A percentile compares a stretch with the other conserved stretches of the same genome.
phyloP scores from a whole-genome alignment of 2,888 invertebrate genomes.

The Selenia dentaria region DNA sequence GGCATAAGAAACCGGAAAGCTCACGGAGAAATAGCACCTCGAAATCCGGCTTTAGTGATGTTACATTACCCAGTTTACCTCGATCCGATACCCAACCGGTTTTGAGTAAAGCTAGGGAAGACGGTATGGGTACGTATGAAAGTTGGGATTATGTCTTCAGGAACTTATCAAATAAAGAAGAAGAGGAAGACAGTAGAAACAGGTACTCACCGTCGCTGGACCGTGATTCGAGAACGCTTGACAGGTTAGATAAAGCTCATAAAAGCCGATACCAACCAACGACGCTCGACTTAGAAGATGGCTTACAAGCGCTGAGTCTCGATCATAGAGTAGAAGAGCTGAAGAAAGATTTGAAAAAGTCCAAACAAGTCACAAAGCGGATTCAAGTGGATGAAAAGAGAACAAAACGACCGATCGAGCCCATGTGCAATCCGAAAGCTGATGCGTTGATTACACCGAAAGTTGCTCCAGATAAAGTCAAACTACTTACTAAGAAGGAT shows the following conservation, averaged over 20 bases:
- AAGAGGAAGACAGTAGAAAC: slow-evolving; percentile 87
- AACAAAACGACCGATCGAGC: slow-evolving; percentile 64
- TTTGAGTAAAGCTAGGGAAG: slow-evolving; percentile 84
- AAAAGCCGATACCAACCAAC: slow-evolving; percentile 78
- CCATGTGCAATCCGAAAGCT: slow-evolving; percentile 61
- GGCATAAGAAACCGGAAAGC: slow-evolving; percentile 54
- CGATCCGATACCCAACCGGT: slow-evolving; percentile 77
- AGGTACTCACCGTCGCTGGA: slow-evolving; percentile 84
- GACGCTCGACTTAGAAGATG: slow-evolving; percentile 83
- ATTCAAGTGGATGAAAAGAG: slow-evolving; percentile 58
- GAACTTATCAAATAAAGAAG: slow-evolving; percentile 90
- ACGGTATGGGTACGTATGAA: slow-evolving; percentile 88
- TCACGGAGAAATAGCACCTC: slow-evolving; percentile 68
- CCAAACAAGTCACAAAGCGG: slow-evolving; percentile 61
- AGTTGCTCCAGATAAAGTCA: slow-evolving; percentile 72
- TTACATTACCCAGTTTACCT: slow-evolving; percentile 70
- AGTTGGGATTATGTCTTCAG: slow-evolving; percentile 93
- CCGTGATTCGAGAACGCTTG: slow-evolving; percentile 73
- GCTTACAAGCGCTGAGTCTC: slow-evolving; percentile 78
- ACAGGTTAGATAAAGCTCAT: slow-evolving; percentile 72
- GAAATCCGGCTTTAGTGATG: slow-evolving; percentile 71
- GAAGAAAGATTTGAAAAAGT: slow-evolving; percentile 67
- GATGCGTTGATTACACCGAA: slow-evolving; percentile 65
- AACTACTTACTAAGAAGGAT: slow-evolving; percentile 68
- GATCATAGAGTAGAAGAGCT: slow-evolving; percentile 80